A percentile compares a stretch with the other conserved stretches of the same genome.
Evolutionary conservation across 2,888 invertebrate species (phyloP).

Genomic region (Dromius quadrimaculatus): DNA sequence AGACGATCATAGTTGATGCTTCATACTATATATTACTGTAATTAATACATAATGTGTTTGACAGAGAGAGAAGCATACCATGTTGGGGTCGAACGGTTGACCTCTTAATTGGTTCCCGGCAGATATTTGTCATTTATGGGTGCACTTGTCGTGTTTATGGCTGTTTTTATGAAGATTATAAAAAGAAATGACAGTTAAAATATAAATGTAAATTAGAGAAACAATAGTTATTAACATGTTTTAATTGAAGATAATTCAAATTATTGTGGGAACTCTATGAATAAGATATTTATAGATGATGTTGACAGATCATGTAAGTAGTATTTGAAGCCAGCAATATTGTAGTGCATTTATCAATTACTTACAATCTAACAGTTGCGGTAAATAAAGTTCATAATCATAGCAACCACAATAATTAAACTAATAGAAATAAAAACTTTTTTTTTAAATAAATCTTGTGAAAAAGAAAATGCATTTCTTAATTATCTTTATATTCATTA

Average conservation of each 20-base stretch:
- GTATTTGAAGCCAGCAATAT: no score
- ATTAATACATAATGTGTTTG: background rate
- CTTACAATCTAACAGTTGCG: no score
- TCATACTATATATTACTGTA: background rate
- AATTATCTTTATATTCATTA: no score
- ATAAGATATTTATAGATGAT: no score
- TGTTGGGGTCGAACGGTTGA: slow-evolving; percentile 6
- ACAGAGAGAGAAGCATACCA: background rate
- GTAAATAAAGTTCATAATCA: no score
- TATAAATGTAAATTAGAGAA: background rate
- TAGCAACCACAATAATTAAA: no score
- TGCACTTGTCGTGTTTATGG: slow-evolving; percentile 10
- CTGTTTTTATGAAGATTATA: slow-evolving; percentile 14
- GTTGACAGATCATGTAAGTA: background rate
- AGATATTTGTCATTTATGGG: slow-evolving; percentile 4
- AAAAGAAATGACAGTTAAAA: background rate
- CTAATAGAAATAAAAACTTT: no score
- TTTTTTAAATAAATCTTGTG: no score
- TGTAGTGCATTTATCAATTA: no score
- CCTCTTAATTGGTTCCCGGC: slow-evolving; percentile 13
- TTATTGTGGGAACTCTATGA: background rate
- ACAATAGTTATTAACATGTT: background rate
- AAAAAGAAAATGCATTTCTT: no score
- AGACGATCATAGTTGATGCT: no score
- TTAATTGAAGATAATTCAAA: background rate